Evolutionary conservation across 2,113 vertebrate genomes (phyloP).

Genomic region (Casuarius casuarius): DNA sequence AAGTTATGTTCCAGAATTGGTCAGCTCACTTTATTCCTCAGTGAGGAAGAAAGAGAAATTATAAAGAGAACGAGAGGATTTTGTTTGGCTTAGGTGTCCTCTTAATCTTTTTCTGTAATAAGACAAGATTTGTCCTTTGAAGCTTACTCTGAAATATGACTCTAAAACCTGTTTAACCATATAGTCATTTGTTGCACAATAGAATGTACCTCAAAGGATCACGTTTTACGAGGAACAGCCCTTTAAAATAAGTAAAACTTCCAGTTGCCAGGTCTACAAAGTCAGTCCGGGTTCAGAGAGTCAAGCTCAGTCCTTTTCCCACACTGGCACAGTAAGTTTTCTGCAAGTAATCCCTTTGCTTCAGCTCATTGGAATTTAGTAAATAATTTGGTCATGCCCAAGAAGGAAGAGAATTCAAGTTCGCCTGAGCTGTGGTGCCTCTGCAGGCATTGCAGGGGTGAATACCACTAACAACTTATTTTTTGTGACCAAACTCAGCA

Average conservation of each 20-base stretch:
- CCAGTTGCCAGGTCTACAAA: background rate
- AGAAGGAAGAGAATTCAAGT: constrained; percentile 33
- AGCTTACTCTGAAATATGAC: background rate
- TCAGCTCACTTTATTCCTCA: background rate
- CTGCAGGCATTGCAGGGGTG: background rate
- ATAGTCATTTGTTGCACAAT: background rate
- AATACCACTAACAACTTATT: background rate
- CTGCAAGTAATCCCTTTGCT: background rate
- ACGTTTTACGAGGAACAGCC: background rate
- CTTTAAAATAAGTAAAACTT: background rate
- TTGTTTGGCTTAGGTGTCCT: background rate
- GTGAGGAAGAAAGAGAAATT: background rate
- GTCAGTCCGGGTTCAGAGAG: background rate
- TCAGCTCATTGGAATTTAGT: constrained; percentile 37
- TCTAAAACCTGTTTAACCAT: background rate
- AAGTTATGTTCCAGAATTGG: background rate
- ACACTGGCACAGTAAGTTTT: background rate
- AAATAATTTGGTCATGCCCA: background rate
- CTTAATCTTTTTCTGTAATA: background rate
- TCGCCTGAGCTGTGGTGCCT: background rate
- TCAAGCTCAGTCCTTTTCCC: constrained; percentile 4
- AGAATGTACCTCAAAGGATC: background rate
- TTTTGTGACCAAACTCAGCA: background rate
- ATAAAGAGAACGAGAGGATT: background rate
- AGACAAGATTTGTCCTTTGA: background rate